These are phyloP conservation scores for Aporophyla nigra DNA, from an alignment of 2,888 invertebrate species.

Conservation along the genomic window DNA sequence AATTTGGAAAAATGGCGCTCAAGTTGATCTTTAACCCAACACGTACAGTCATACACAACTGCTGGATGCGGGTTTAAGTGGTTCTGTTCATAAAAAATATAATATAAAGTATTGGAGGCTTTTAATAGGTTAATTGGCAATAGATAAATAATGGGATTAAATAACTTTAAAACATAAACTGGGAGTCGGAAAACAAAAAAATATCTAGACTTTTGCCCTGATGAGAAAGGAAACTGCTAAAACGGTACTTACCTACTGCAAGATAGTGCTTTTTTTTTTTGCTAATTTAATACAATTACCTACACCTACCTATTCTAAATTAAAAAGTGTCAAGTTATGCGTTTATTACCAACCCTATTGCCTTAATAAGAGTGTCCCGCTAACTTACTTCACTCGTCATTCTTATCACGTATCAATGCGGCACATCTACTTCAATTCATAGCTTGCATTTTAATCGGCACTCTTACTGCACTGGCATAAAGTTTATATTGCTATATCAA, in stretches of 20 bases:
- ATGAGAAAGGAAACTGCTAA: not conserved
- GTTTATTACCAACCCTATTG: constrained; percentile 53
- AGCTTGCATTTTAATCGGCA: constrained; percentile 56
- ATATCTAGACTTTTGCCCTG: not conserved
- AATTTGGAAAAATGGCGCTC: constrained; percentile 38
- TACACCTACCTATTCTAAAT: not conserved
- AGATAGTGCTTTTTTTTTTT: not conserved
- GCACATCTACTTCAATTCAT: constrained; percentile 68
- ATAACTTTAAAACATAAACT: no score
- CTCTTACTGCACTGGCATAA: constrained; percentile 63
- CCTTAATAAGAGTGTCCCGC: constrained; percentile 68
- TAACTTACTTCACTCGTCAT: constrained; percentile 71
- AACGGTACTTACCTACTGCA: no score
- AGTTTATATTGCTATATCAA: constrained; percentile 66
- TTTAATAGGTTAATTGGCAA: constrained; percentile 23
- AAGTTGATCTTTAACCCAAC: constrained; percentile 54
- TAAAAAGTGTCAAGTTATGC: constrained; percentile 21
- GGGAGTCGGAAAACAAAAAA: no score
- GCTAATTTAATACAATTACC: not conserved
- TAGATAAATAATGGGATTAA: constrained; percentile 1
- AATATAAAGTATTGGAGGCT: not conserved
- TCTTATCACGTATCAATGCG: constrained; percentile 80
- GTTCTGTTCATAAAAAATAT: constrained; percentile 28
- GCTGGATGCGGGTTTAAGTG: constrained; percentile 24
- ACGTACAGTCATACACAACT: constrained; percentile 34